These are phyloP conservation scores for Aphelenchoides bicaudatus DNA, from an alignment of 2,888 invertebrate species.

Conservation along the genomic window DNA sequence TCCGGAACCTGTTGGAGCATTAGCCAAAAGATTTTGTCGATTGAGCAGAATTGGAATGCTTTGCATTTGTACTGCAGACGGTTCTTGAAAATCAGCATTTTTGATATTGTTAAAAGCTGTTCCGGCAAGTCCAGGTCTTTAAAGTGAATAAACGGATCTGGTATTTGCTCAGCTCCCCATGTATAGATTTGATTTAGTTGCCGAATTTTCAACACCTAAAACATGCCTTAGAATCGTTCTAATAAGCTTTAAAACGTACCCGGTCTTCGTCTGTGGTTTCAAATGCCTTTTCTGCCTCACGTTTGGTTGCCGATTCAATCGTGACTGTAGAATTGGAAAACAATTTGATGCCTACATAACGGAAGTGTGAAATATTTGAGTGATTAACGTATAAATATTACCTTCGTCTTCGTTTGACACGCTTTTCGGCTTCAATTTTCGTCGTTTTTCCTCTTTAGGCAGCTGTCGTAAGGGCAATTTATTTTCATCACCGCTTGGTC, in stretches of 20 bases:
- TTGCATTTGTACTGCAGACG: slow-evolving; percentile 88
- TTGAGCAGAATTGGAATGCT: slow-evolving; percentile 80
- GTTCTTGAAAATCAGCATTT: slow-evolving; percentile 63
- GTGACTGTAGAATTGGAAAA: neutral
- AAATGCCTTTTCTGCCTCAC: neutral
- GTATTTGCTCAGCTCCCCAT: slow-evolving; percentile 54
- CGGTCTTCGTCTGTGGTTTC: neutral
- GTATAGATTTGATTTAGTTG: slow-evolving; percentile 50
- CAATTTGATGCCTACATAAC: neutral
- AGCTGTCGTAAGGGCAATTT: neutral
- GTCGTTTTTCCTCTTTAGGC: neutral
- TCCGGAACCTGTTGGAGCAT: slow-evolving; percentile 91
- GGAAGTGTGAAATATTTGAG: no score
- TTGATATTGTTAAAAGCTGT: slow-evolving; percentile 28
- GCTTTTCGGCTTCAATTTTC: neutral
- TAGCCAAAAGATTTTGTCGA: slow-evolving; percentile 74
- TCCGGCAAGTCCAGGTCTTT: slow-evolving; percentile 34
- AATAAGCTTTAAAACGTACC: neutral
- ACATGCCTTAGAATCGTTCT: slow-evolving; percentile 1
- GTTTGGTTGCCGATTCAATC: neutral
- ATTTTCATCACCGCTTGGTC: neutral
- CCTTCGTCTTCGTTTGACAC: neutral
- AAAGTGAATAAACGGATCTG: slow-evolving; percentile 52
- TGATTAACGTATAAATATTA: neutral
- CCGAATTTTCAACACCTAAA: slow-evolving; percentile 40